Evolutionary conservation across 2,888 invertebrate genomes (phyloP), one percentile per base, ranked within the genome.

Genomic region (Melipona bicolor): DNA sequence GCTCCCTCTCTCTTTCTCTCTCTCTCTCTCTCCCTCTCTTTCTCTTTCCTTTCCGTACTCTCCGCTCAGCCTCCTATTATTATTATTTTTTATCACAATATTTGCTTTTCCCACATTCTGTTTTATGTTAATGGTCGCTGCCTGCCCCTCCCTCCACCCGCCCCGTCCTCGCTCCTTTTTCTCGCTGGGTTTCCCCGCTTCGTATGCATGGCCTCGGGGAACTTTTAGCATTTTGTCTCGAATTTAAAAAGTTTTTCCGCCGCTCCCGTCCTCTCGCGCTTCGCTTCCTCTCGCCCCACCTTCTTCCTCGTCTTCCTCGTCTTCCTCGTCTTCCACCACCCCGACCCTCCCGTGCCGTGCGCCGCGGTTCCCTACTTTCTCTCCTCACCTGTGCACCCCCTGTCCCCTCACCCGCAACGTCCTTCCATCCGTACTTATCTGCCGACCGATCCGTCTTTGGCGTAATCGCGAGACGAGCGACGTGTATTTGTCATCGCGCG

Each of bases 201-300:
- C 91, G 90, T 91, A 90, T 92, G 91, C 91, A 91, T 92, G 91
- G 93, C 91, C 92, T 91, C 90, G 90, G 92, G 91, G 91, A 92
- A 93, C 92, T 93, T 93, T 93, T 92, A 93, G 90, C 91, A 92
- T 93, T 93, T 93, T 92, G 91, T 92, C 92, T 92, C 93, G 91
- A 92, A 92, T 92, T 93, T 92, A 92, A 92, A 92, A 93, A 92
- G 91, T 91, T 92, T 90, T 89, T 90, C 91, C 90, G 87, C 90
- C 89, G 83, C 79, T 74, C 82, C 73, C 83, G 74, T 67, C 77
- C 76, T 61, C 54, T 32, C n/a, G 19, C 59, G 13, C 17, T 11
- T 21, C 56, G 4, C 56, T 11, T n/a, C 56, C 56, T 56, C 56
- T 21, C 4, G 59, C 49, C 43, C 32, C 27, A n/a, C n/a, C n/a